Evolutionary conservation across 1,140 invertebrate genomes (phyloP), one percentile per base, ranked within the genome.

Genomic region (Copidosoma floridanum): DNA sequence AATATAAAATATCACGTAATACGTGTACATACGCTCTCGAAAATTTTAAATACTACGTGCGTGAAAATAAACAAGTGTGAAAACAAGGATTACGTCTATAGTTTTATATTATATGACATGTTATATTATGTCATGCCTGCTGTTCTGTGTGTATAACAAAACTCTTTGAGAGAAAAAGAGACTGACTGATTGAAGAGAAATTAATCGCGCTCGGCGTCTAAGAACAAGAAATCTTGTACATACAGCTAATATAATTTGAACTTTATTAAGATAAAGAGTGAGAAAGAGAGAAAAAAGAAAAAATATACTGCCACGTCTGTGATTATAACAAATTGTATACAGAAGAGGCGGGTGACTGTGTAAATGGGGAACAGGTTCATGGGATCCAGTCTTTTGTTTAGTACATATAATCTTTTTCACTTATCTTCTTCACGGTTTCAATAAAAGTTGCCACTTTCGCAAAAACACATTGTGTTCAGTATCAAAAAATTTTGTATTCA

Each of bases 21-120:
- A 77, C 77, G 77, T 80, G 78, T 80, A 80, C 69, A 80, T 79
- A 80, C 61, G 77, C 75, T 76, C 58, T 76, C 78, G 74, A 74
- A 79, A 77, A 75, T 77, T 73, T 77, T 65, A 72, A 74, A 71
- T 76, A 75, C 74, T 78, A 78, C 43, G 57, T 38, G 58, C 58
- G 58, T 46, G 50, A 60, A 43, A 60, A 51, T 60, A 43, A 14
- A 24, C 53, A 51, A 54, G 58, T 60, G 50, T 32, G 29, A 32
- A 12, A n/a, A 8, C 12, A 32, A 53, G 29, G 40, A 41, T 59
- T 48, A 46, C 32, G 57, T n/a, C n/a, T n/a, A n/a, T n/a, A n/a
- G n/a, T n/a, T n/a, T n/a, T n/a, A n/a, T n/a, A n/a, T n/a, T n/a
- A n/a, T n/a, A n/a, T n/a, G n/a, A n/a, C n/a, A n/a, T n/a, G n/a